Conservation (phyloP, 2,888 invertebrate species). For the Tribolium freemani region DNA sequence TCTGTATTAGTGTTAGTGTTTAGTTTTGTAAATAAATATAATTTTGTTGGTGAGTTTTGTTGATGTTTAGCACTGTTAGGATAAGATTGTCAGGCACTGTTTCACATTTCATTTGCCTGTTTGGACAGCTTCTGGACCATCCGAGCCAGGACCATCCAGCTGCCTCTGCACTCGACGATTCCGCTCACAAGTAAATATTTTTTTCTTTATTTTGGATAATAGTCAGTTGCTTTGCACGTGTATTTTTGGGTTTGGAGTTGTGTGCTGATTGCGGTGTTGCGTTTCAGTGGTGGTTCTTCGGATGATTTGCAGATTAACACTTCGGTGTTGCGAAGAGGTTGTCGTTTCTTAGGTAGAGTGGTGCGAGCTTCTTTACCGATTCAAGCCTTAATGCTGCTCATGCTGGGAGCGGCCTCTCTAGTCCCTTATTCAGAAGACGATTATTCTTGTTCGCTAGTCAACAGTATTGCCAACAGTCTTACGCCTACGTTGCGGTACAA, state of each 20-base stretch:
- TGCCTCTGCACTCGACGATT: slow-evolving; percentile 71
- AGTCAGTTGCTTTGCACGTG: slow-evolving; percentile 20
- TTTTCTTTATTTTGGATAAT: slow-evolving; percentile 54
- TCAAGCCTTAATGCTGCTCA: slow-evolving; percentile 92
- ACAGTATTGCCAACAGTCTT: slow-evolving; percentile 85
- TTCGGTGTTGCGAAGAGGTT: slow-evolving; percentile 80
- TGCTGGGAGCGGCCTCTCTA: slow-evolving; percentile 93
- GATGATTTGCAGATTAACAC: slow-evolving; percentile 71
- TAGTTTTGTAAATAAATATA: slow-evolving; percentile 44
- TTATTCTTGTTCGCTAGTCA: slow-evolving; percentile 87
- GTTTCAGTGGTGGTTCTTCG: slow-evolving; percentile 59
- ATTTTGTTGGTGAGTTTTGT: slow-evolving; percentile 47
- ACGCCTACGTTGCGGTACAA: slow-evolving; percentile 92
- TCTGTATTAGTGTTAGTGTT: slow-evolving; percentile 32
- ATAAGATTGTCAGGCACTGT: slow-evolving; percentile 60
- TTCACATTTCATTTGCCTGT: slow-evolving; percentile 72
- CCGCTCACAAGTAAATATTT: slow-evolving; percentile 76
- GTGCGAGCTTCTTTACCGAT: slow-evolving; percentile 93
- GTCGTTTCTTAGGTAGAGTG: slow-evolving; percentile 90
- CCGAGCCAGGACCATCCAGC: slow-evolving; percentile 72
- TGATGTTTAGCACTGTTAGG: slow-evolving; percentile 54
- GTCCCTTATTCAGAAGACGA: slow-evolving; percentile 91
- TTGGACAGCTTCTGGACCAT: slow-evolving; percentile 80
- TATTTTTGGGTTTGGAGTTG: slow-evolving; percentile 17
- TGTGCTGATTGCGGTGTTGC: background rate